Base-by-base conservation (phyloP, 2,888 invertebrate genomes). In the Hydrotaea diabolus region DNA sequence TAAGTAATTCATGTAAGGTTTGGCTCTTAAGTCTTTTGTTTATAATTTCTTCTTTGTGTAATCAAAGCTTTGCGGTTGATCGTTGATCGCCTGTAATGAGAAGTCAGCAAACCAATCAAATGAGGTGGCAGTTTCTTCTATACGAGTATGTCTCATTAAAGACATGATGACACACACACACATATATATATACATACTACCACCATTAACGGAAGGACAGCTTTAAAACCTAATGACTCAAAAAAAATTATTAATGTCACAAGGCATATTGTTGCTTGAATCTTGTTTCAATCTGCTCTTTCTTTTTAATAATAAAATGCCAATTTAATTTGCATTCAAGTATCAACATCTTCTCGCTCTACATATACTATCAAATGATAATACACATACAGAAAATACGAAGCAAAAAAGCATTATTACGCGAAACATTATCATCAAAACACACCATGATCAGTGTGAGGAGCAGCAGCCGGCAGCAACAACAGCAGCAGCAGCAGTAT, bases 11-110 rank as follows among this genome's bases (percentile, higher is more conserved):
- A 76, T 43, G 46, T 62, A 66, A 75, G 53, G 83, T 84, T 81
- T 81, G 64, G 80, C 26, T 78, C 81, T 78, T 84, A 73, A 78
- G 76, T 81, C 74, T 81, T 84, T 81, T 81, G 71, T 84, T 78
- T 59, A 69, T 64, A 74, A 80, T 78, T 84, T 83, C 78, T 78
- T 75, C 43, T 69, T 66, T 66, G 77, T 73, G 76, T 46, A 39
- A 64, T 69, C 43, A 19, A 74, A 74, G 26, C 69, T 69, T 69
- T 69, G 39, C 43, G 66, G 66, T 69, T 69, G 43, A 46, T 43
- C 69, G 21, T 69, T 66, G 21, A 46, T 43, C 69, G 46, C 21
- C 17, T 43, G 69, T 43, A 59, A 43, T 59, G 46, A 26, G 26
- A 59, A 62, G 23, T 46, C 9, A 23, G 23, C 26, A 74, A 43